Percentiles rank a stretch among this genome's conserved stretches.
These are phyloP conservation scores for Sarcophaga carnaria DNA, from an alignment of 2,888 invertebrate species.

Conservation along the genomic window DNA sequence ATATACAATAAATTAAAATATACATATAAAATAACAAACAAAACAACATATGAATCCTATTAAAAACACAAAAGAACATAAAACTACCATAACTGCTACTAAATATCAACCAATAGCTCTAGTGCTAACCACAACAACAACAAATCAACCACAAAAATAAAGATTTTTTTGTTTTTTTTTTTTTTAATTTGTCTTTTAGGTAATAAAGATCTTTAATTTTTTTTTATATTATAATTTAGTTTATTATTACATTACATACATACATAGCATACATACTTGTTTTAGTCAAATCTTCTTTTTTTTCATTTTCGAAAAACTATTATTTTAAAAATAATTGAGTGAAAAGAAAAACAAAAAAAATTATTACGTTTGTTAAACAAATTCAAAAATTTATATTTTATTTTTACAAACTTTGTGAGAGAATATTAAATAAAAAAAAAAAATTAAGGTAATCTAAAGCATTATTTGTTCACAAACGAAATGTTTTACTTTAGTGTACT, in stretches of 20 bases:
- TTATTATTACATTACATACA: constrained; percentile 43
- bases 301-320: not conserved
- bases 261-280: constrained; percentile 22
- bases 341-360: constrained; percentile 41
- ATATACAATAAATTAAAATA: constrained; percentile 45
- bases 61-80: constrained; percentile 49
- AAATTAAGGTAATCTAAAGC: constrained; percentile 23
- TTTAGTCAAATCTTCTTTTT: constrained; percentile 53
- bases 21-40: constrained; percentile 22
- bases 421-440: constrained; percentile 43
- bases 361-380: constrained; percentile 68
- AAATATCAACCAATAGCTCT: constrained; percentile 56
- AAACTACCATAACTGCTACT: constrained; percentile 52
- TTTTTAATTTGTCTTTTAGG: constrained; percentile 55
- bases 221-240: constrained; percentile 56
- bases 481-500: not conserved
- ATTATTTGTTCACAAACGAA: too few relatives aligned
- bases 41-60: constrained; percentile 64
- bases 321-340: constrained; percentile 21
- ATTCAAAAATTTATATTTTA: constrained; percentile 62
- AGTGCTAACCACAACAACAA: constrained; percentile 47
- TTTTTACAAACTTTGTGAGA: constrained; percentile 43
- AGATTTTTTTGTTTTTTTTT: constrained; percentile 33
- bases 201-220: constrained; percentile 65
- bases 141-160: constrained; percentile 18